phyloP scores from a whole-genome alignment of 1,140 invertebrate species.

The Tribolium madens region DNA sequence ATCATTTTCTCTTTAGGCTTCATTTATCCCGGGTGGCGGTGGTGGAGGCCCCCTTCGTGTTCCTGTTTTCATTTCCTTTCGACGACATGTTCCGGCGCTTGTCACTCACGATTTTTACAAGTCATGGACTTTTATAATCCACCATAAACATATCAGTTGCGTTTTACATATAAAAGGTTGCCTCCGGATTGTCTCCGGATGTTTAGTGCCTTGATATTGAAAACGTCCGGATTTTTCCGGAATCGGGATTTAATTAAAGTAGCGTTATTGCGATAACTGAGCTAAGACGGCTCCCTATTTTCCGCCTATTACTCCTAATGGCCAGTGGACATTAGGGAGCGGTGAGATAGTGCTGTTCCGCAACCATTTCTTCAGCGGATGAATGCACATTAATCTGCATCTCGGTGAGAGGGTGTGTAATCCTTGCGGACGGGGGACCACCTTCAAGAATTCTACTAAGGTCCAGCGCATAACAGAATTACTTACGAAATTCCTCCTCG shows the following conservation, averaged over 20 bases:
- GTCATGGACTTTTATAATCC: conserved; percentile 66
- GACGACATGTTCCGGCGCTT: conserved; percentile 63
- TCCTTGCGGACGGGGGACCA: conserved; percentile 53
- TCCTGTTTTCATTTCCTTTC: conserved; percentile 65
- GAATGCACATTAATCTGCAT: conserved; percentile 66
- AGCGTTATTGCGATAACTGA: conserved; percentile 27
- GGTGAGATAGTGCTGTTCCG: conserved; percentile 47
- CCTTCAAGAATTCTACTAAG: conserved; percentile 62
- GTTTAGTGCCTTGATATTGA: conserved; percentile 47
- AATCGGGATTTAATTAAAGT: conserved; percentile 27
- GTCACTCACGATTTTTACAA: conserved; percentile 66
- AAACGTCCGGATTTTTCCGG: not conserved
- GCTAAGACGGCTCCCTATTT: conserved; percentile 47
- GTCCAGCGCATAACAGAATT: conserved; percentile 62
- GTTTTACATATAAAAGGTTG: conserved; percentile 64
- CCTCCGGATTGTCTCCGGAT: conserved; percentile 61
- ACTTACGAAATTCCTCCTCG: conserved; percentile 62
- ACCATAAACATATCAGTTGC: conserved; percentile 64
- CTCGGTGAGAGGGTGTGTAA: conserved; percentile 54
- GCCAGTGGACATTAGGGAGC: conserved; percentile 50
- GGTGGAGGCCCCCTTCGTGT: conserved; percentile 48
- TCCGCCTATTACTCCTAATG: conserved; percentile 59
- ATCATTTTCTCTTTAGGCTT: conserved; percentile 65
- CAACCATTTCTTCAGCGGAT: conserved; percentile 64
- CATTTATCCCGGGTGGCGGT: conserved; percentile 57